A percentile compares a stretch with the other conserved stretches of the same genome.
phyloP scores from a whole-genome alignment of 2,797 vertebrate genomes.

The Echeneis naucrates region DNA sequence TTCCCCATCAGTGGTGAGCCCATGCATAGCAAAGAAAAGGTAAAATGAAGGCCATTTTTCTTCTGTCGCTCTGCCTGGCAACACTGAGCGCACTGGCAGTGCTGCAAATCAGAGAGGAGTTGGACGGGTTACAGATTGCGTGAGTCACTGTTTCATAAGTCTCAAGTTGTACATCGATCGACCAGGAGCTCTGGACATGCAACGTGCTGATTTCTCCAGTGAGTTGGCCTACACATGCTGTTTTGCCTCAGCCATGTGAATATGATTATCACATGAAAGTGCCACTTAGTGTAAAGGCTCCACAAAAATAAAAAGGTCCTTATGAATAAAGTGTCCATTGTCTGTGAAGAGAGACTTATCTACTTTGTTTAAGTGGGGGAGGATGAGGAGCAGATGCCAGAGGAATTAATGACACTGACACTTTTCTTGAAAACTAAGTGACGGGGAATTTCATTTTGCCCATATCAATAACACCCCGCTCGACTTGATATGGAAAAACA shows the following conservation, averaged over 20 bases:
- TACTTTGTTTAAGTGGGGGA: conserved; percentile 63
- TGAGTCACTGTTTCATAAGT: conserved; percentile 53
- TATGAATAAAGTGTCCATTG: conserved; percentile 55
- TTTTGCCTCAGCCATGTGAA: conserved; percentile 33
- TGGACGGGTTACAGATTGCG: conserved; percentile 42
- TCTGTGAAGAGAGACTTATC: conserved; percentile 64
- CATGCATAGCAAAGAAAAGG: conserved; percentile 42
- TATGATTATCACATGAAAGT: conserved; percentile 43
- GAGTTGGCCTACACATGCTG: conserved; percentile 10
- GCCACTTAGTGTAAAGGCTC: conserved; percentile 10
- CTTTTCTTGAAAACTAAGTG: conserved; percentile 5
- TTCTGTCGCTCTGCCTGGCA: conserved; percentile 44
- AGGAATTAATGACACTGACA: conserved; percentile 48
- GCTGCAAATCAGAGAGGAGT: conserved; percentile 49
- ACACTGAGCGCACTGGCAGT: conserved; percentile 60
- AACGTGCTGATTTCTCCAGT: conserved; percentile 16
- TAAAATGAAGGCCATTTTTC: conserved; percentile 43
- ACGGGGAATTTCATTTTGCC: conserved; percentile 24
- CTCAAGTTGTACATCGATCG: conserved; percentile 24
- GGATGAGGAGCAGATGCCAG: conserved; percentile 62
- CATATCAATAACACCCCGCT: conserved; percentile 5
- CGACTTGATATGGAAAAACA: not conserved
- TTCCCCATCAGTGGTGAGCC: conserved; percentile 26
- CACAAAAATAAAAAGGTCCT: conserved; percentile 24
- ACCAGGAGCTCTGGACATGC: conserved; percentile 27